Conservation (phyloP, 1,140 invertebrate genomes). For the Lutraria rhynchaena region DNA sequence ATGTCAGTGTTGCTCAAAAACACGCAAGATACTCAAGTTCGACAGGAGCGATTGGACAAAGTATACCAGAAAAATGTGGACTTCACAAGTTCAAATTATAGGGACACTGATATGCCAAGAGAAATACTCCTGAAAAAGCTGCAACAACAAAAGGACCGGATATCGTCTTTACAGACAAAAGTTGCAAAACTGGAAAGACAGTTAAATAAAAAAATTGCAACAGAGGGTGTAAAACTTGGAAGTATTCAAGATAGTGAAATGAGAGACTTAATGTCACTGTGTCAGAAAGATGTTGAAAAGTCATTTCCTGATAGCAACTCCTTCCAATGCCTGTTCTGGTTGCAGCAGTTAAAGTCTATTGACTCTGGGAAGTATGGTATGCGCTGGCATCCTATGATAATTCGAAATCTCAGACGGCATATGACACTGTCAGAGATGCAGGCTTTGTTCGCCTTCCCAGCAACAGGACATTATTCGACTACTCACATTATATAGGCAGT, state of each 20-base stretch:
- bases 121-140: slow-evolving; percentile 4
- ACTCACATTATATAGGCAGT: slow-evolving; percentile 33
- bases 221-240: not conserved
- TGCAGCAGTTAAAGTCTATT: slow-evolving; percentile 15
- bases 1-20: not conserved
- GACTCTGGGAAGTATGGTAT: slow-evolving; percentile 29
- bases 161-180: slow-evolving; percentile 6
- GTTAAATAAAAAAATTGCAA: slow-evolving; percentile 2
- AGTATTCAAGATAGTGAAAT: not conserved
- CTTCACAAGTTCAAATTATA: not conserved
- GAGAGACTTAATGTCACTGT: slow-evolving; percentile 21
- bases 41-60: not conserved
- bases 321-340: slow-evolving; percentile 44
- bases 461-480: slow-evolving; percentile 47
- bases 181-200: not conserved
- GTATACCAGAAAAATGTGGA: not conserved
- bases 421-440: slow-evolving; percentile 29
- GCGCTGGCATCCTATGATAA: slow-evolving; percentile 53
- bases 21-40: not conserved
- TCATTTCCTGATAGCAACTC: slow-evolving; percentile 38
- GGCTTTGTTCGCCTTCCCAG: slow-evolving; percentile 48
- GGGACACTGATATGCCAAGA: not conserved
- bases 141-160: slow-evolving; percentile 15
- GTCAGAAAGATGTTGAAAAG: slow-evolving; percentile 10
- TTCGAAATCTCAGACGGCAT: slow-evolving; percentile 26